Evolutionary conservation across 2,797 vertebrate genomes (phyloP), one percentile per base, ranked within the genome.

Genomic region (Knipowitschia caucasica): DNA sequence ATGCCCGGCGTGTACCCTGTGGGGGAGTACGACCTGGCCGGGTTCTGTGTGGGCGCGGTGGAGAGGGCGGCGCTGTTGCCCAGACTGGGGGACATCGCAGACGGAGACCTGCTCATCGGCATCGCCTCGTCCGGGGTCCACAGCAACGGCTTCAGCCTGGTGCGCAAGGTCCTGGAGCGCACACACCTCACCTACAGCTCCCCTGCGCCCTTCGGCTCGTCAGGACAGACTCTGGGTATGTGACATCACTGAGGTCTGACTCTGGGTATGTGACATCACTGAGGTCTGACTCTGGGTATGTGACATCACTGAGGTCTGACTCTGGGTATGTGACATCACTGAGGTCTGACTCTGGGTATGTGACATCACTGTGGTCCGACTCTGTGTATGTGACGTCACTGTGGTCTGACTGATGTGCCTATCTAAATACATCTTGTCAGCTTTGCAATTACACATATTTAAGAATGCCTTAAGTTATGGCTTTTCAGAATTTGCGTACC

Each of bases 121-220:
- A 59, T 98, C 26, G 89, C 93, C 8, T 97, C 97, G 6, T 98
- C 95, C 0, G 97, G 97, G 0, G 60, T 99, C 18, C 96, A 99
- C 77, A 99, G 97, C 88, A 99, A 99, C 2, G 97, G 97, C 23
- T 99, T 94, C 78, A 99, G 96, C 67, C 90, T 99, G 15, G 94
- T 98, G 7, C 92, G 94, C 56, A 93, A 92, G 77, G 89, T 99
- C 5, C 84, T 98, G 46, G 92, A 93, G 63, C 84, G 79, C 5
- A 83, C 88, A 1, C 56, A 76, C 0, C 86, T 94, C 0, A 72
- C 85, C 53, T 93, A 91, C 82, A 86, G 84, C 56, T 93, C 91
- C 14, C 87, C 90, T 0, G 88, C 92, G 0, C 88, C 93, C 0
- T 88, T 86, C 0, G 78, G 82, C 17, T 73, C 71, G 0, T 62